Conservation (phyloP, 2,797 vertebrate genomes). For the Triplophysa yarkandensis region DNA sequence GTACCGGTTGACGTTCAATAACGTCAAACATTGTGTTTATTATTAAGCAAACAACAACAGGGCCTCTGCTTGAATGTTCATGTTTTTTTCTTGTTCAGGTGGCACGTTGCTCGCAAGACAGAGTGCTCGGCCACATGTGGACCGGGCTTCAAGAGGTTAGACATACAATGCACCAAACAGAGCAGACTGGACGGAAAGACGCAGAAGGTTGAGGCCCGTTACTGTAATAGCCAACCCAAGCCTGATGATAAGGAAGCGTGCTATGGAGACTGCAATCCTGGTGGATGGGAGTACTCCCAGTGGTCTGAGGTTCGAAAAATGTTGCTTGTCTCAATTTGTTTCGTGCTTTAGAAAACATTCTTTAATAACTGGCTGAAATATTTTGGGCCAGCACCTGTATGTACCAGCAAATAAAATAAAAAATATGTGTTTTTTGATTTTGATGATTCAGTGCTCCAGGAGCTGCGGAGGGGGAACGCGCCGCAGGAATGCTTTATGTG, state of each 20-base stretch:
- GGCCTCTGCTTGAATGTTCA: not conserved
- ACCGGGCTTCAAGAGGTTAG: constrained; percentile 85
- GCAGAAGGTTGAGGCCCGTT: constrained; percentile 89
- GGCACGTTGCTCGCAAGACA: constrained; percentile 88
- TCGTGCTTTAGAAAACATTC: not conserved
- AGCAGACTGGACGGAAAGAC: constrained; percentile 82
- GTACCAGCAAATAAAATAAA: too few species aligned
- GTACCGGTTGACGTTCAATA: constrained; percentile 64
- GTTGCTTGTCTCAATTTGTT: not conserved
- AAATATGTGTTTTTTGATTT: constrained; percentile 2
- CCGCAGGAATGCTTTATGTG: constrained; percentile 85
- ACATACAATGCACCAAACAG: constrained; percentile 91
- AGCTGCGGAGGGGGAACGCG: constrained; percentile 89
- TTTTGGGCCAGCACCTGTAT: too few species aligned
- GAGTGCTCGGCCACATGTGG: constrained; percentile 94
- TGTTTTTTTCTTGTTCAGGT: constrained; percentile 70
- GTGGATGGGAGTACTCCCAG: constrained; percentile 92
- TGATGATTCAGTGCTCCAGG: constrained; percentile 86
- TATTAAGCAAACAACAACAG: not conserved
- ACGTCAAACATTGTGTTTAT: not conserved
- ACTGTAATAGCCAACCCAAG: constrained; percentile 84
- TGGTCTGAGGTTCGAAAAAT: constrained; percentile 89
- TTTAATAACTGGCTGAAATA: not conserved
- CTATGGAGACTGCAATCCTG: constrained; percentile 89
- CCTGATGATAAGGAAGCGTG: constrained; percentile 90